Conservation (phyloP, 2,888 invertebrate genomes). For the Oscheius onirici region DNA sequence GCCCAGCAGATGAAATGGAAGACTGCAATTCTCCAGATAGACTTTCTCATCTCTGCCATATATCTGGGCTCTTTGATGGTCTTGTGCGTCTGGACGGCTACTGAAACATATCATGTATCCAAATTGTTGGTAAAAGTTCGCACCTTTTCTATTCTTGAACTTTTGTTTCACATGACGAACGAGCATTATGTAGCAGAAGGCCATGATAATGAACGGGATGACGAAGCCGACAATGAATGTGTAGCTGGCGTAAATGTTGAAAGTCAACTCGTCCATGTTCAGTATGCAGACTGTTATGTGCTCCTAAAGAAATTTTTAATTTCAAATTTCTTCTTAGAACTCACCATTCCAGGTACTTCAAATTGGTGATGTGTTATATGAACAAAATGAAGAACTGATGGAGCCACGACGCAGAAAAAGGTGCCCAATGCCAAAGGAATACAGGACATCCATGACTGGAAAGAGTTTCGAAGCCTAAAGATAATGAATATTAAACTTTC, state of each 20-base stretch:
- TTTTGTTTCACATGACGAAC: constrained; percentile 63
- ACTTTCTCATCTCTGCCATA: constrained; percentile 61
- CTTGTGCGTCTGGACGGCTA: constrained; percentile 15
- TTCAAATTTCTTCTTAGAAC: background rate
- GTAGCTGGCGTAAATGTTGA: constrained; percentile 57
- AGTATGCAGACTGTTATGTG: constrained; percentile 41
- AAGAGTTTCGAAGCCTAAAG: constrained; percentile 48
- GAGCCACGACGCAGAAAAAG: constrained; percentile 49
- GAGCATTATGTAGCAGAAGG: constrained; percentile 60
- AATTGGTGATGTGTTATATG: constrained; percentile 43
- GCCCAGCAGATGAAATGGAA: constrained; percentile 68
- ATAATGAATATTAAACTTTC: background rate
- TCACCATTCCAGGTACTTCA: constrained; percentile 9
- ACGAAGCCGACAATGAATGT: constrained; percentile 60
- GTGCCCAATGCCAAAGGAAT: constrained; percentile 53
- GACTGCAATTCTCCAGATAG: constrained; percentile 63
- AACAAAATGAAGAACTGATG: constrained; percentile 46
- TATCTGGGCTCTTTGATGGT: constrained; percentile 55
- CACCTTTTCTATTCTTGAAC: constrained; percentile 50
- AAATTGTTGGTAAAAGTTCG: background rate
- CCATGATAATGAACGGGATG: constrained; percentile 62
- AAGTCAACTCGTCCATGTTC: constrained; percentile 42
- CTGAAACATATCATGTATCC: background rate
- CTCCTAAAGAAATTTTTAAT: constrained; percentile 13
- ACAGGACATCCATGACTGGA: constrained; percentile 50